Conservation (phyloP, 2,888 invertebrate genomes). For the Philereme vetulata region DNA sequence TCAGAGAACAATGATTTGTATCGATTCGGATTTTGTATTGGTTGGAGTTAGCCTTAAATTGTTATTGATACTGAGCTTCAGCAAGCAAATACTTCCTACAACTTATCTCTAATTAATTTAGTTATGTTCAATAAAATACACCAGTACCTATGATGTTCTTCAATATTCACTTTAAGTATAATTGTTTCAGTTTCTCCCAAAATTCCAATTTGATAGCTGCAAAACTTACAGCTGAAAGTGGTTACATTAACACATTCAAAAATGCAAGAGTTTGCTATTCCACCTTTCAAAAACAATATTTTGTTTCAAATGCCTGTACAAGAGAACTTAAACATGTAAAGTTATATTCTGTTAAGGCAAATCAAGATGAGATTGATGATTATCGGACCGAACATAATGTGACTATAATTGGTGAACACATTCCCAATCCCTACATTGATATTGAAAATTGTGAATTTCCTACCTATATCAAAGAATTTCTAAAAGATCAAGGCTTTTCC, state of each 20-base stretch:
- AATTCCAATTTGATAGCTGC: constrained; percentile 43
- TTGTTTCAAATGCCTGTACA: constrained; percentile 33
- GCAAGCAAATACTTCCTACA: no score
- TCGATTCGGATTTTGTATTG: no score
- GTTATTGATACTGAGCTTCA: no score
- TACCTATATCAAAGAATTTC: constrained; percentile 86
- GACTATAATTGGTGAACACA: constrained; percentile 87
- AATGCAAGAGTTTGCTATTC: constrained; percentile 42
- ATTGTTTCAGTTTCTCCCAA: constrained; percentile 54
- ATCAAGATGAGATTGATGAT: constrained; percentile 81
- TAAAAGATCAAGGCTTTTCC: constrained; percentile 85
- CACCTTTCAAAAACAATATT: constrained; percentile 39
- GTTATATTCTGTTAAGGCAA: constrained; percentile 61
- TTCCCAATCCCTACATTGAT: constrained; percentile 89
- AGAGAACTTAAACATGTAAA: constrained; percentile 28
- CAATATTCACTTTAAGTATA: no score
- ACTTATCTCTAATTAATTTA: no score
- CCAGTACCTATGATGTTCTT: no score
- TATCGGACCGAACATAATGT: constrained; percentile 88
- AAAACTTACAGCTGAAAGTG: constrained; percentile 33
- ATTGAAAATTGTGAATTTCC: constrained; percentile 91
- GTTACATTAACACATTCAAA: constrained; percentile 39
- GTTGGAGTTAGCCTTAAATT: no score
- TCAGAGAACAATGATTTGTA: no score
- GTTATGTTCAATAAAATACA: no score